Evolutionary conservation across 2,113 vertebrate species (phyloP), one percentile per base, ranked within the genome.

Genomic region (Scytalopus superciliaris): DNA sequence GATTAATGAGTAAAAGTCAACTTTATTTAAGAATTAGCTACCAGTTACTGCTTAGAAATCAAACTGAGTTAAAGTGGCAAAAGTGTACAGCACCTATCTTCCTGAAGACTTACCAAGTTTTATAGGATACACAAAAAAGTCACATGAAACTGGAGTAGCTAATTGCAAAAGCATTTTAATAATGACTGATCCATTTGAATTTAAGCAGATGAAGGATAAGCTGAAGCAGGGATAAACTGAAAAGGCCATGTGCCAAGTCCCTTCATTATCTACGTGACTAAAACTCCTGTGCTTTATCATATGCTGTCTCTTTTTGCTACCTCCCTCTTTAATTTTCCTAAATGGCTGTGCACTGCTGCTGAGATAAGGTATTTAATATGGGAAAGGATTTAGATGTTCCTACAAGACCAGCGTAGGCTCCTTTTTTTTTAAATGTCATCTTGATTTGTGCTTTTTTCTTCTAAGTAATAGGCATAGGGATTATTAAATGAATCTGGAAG

Each of bases 301-400:
- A 95, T 97, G 96, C 89, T 91, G 64, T 63, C 89, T 95, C 97
- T 97, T 93, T 35, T 67, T 96, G 87, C 94, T 91, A 95, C 97
- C 97, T 97, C 95, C 62, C 88, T 93, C 96, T 98, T 98, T 98
- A 98, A 98, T 98, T 98, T 98, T 98, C 97, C 97, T 98, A 98
- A 98, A 98, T 98, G 98, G 97, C 96, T 97, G 57, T 94, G 80
- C 76, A 35, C 93, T 96, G 96, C 94, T 95, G 83, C 96, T 93
- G 95, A 98, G 97, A 98, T 98, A 98, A 98, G 96, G 97, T 96
- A 96, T 98, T 98, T 98, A 98, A 98, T 98, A 98, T 97, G 97
- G 96, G 94, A 98, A 97, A 97, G 97, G 97, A 97, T 98, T 98
- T 97, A 98, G 94, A 94, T 97, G 97, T 97, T 97, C 98, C 96